A percentile compares a stretch with the other conserved stretches of the same genome.
phyloP scores from a whole-genome alignment of 2,113 vertebrate genomes.

The Mesocricetus auratus region DNA sequence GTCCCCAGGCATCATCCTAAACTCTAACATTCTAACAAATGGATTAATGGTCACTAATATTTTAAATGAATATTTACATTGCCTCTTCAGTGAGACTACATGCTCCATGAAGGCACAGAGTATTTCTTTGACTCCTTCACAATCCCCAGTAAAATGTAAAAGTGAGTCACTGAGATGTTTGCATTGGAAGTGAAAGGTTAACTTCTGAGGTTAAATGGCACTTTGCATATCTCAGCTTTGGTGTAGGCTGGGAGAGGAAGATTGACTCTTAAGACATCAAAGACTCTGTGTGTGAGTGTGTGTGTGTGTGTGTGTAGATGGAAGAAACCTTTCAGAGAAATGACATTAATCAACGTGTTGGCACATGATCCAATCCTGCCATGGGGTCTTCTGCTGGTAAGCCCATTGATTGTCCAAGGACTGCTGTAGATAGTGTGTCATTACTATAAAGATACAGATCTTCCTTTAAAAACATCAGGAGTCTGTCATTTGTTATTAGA shows the following conservation, averaged over 20 bases:
- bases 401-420: neutral
- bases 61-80: neutral
- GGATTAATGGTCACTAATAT: neutral
- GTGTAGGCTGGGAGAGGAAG: neutral
- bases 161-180: neutral
- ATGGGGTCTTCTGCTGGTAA: neutral
- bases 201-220: neutral
- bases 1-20: neutral
- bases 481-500: neutral
- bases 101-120: neutral
- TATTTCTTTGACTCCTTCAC: conserved; percentile 3
- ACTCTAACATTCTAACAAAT: neutral
- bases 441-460: conserved; percentile 27
- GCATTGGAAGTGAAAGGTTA: neutral
- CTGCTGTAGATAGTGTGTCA: neutral
- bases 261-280: neutral
- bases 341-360: neutral
- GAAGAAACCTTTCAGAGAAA: neutral
- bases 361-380: neutral
- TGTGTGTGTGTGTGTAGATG: neutral
- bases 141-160: neutral
- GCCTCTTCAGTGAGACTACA: neutral
- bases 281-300: neutral
- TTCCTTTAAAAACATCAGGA: conserved; percentile 18
- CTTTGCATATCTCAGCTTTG: conserved; percentile 3